Conservation (phyloP, 2,888 invertebrate genomes). For the Cryptocephalus moraei region DNA sequence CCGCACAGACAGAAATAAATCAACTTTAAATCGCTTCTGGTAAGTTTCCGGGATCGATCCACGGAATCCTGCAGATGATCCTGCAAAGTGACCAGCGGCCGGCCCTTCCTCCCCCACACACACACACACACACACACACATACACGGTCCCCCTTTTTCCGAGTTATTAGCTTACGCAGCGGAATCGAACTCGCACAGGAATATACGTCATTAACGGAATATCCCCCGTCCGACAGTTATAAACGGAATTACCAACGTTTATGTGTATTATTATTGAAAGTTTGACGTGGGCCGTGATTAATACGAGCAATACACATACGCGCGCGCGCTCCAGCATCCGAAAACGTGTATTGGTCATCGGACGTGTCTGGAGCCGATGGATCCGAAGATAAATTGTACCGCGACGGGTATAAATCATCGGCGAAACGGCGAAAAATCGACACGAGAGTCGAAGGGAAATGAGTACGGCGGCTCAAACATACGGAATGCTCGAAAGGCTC, state of each 20-base stretch:
- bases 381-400: background rate
- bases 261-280: slow-evolving; percentile 20
- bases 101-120: too few relatives aligned
- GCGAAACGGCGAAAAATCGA: background rate
- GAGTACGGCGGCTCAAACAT: too few relatives aligned
- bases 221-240: slow-evolving; percentile 17
- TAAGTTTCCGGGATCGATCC: background rate
- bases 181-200: slow-evolving; percentile 9
- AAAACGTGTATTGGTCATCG: background rate
- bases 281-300: slow-evolving; percentile 26
- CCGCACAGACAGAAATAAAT: too few relatives aligned
- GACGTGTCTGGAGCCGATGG: background rate
- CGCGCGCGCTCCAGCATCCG: background rate
- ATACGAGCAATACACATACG: slow-evolving; percentile 6
- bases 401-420: background rate
- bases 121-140: too few relatives aligned
- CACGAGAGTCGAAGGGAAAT: background rate
- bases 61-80: background rate
- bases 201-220: slow-evolving; percentile 31
- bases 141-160: too few relatives aligned
- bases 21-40: background rate
- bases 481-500: too few relatives aligned
- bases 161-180: background rate
- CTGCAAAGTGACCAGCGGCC: too few relatives aligned
- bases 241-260: slow-evolving; percentile 19